Conservation (phyloP, 2,113 vertebrate genomes). For the Heliornis fulica region DNA sequence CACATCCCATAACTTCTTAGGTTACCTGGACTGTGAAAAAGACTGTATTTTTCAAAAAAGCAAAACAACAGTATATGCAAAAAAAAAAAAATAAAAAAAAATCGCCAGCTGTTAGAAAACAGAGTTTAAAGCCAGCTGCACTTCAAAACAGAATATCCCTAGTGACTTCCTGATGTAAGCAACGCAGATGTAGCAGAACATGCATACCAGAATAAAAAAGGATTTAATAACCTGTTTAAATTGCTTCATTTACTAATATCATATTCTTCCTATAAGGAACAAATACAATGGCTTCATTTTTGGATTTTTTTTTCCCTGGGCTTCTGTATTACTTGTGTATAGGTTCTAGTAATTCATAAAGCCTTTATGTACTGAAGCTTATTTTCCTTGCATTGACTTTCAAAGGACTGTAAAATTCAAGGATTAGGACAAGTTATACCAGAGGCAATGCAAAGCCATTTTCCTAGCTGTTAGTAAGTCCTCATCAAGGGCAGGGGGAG, state of each 20-base stretch:
- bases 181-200: neutral
- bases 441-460: slow-evolving; percentile 11
- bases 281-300: neutral
- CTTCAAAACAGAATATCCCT: slow-evolving; percentile 47
- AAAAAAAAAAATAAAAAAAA: too few species aligned
- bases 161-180: slow-evolving; percentile 33
- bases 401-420: slow-evolving; percentile 54
- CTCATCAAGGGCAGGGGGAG: neutral
- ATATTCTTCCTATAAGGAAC: neutral
- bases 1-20: neutral
- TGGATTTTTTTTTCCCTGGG: neutral
- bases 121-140: slow-evolving; percentile 33
- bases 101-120: slow-evolving; percentile 23
- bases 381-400: slow-evolving; percentile 40
- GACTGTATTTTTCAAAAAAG: neutral
- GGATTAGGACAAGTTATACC: slow-evolving; percentile 49
- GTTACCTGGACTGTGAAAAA: neutral
- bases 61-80: neutral
- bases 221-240: neutral
- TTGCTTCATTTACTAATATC: neutral
- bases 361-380: slow-evolving; percentile 16
- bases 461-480: neutral
- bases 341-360: slow-evolving; percentile 2
- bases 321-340: neutral
- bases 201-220: neutral